Percentiles rank a stretch among this genome's conserved stretches.
phyloP scores from a whole-genome alignment of 2,113 vertebrate genomes.

The Epinephelus moara region DNA sequence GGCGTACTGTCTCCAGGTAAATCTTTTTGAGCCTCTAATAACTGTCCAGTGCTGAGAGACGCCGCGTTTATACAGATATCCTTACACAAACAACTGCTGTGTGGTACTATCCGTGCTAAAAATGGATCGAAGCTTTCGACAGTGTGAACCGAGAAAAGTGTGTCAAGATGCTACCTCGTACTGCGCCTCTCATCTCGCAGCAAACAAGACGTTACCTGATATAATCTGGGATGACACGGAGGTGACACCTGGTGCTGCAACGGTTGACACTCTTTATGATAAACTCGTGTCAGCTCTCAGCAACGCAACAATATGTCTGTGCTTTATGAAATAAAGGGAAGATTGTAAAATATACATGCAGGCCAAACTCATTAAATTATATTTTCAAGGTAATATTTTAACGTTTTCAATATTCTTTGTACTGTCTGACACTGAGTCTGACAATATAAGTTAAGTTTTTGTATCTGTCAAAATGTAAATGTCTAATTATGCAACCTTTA shows the following conservation, averaged over 20 bases:
- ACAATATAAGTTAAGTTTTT: slow-evolving; percentile 43
- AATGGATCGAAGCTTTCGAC: slow-evolving; percentile 19
- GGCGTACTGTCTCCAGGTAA: slow-evolving; percentile 43
- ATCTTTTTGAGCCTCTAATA: slow-evolving; percentile 51
- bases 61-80: background rate
- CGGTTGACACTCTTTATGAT: slow-evolving; percentile 44
- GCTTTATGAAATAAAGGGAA: slow-evolving; percentile 79
- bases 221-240: slow-evolving; percentile 49
- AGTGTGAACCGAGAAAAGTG: slow-evolving; percentile 39
- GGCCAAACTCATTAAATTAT: slow-evolving; percentile 60
- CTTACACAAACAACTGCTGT: slow-evolving; percentile 54
- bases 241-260: slow-evolving; percentile 66
- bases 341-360: slow-evolving; percentile 65
- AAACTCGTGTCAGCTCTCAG: slow-evolving; percentile 54
- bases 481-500: slow-evolving; percentile 64
- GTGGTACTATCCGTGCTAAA: slow-evolving; percentile 15
- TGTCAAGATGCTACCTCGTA: slow-evolving; percentile 74
- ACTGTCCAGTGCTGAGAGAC: slow-evolving; percentile 37
- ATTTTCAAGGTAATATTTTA: slow-evolving; percentile 56
- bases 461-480: slow-evolving; percentile 54
- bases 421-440: slow-evolving; percentile 34
- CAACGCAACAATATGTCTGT: slow-evolving; percentile 44
- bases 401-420: slow-evolving; percentile 52
- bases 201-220: slow-evolving; percentile 29
- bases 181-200: slow-evolving; percentile 58